Evolutionary conservation across 2,888 invertebrate species (phyloP).

Genomic region (Dascillus cervinus): DNA sequence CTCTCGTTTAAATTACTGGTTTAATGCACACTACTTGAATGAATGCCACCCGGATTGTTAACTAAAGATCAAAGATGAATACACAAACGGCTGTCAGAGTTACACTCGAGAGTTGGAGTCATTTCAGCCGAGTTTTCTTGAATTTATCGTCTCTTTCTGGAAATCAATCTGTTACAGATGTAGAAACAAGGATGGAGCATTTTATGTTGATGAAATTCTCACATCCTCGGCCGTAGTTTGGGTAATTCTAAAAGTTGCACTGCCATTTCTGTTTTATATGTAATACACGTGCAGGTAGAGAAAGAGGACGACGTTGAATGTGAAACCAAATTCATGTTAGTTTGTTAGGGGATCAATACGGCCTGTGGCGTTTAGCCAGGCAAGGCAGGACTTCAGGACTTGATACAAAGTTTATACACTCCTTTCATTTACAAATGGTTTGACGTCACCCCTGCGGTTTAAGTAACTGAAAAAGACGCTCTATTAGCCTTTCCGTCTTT

Average conservation of each 20-base stretch:
- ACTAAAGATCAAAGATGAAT: slow-evolving; percentile 35
- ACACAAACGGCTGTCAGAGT: slow-evolving; percentile 32
- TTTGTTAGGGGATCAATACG: slow-evolving; percentile 41
- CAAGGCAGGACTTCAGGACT: slow-evolving; percentile 36
- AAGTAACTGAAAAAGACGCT: too few relatives aligned
- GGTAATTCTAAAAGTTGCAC: slow-evolving; percentile 6
- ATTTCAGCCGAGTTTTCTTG: slow-evolving; percentile 2
- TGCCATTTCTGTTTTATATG: slow-evolving; percentile 6
- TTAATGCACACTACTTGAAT: slow-evolving; percentile 19
- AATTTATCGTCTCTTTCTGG: neutral
- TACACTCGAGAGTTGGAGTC: slow-evolving; percentile 24
- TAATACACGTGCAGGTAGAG: slow-evolving; percentile 22
- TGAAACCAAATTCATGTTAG: slow-evolving; percentile 37
- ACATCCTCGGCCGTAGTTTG: slow-evolving; percentile 8
- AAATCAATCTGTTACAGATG: too few relatives aligned
- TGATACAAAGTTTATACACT: slow-evolving; percentile 35
- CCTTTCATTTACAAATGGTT: slow-evolving; percentile 16
- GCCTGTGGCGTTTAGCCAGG: slow-evolving; percentile 40
- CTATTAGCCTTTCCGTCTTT: too few relatives aligned
- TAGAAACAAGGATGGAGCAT: slow-evolving; percentile 5
- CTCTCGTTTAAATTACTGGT: neutral
- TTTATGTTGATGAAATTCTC: slow-evolving; percentile 20
- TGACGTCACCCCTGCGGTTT: too few relatives aligned
- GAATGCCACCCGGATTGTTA: slow-evolving; percentile 32
- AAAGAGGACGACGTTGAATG: slow-evolving; percentile 29